Percentiles rank a stretch among this genome's conserved stretches.
phyloP scores from a whole-genome alignment of 2,797 vertebrate genomes.

The Capromys pilorides region DNA sequence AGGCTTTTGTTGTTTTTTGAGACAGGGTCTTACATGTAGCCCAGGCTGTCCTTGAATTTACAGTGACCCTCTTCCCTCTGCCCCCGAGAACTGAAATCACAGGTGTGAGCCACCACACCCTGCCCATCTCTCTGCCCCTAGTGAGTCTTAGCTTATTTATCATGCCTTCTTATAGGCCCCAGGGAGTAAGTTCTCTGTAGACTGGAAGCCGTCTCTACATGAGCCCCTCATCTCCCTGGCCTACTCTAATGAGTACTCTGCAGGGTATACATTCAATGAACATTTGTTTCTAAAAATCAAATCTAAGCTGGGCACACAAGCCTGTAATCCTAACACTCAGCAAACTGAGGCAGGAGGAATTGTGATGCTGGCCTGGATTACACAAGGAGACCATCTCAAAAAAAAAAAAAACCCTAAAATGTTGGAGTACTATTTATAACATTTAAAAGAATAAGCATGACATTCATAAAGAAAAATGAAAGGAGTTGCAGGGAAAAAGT shows the following conservation, averaged over 20 bases:
- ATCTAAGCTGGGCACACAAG: neutral
- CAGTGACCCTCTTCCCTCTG: neutral
- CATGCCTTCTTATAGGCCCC: neutral
- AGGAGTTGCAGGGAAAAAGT: neutral
- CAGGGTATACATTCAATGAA: neutral
- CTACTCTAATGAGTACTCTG: neutral
- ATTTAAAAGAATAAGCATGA: conserved; percentile 40
- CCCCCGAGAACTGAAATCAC: neutral
- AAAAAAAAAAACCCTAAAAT: neutral
- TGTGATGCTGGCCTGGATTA: neutral
- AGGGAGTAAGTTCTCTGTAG: neutral
- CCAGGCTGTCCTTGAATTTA: neutral
- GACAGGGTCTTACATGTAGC: neutral
- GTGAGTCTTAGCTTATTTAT: neutral
- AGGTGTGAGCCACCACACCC: neutral
- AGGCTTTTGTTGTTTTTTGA: neutral
- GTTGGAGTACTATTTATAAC: neutral
- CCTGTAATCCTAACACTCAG: neutral
- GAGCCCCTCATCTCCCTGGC: neutral
- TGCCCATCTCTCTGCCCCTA: neutral
- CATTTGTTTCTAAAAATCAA: neutral
- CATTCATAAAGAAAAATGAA: neutral
- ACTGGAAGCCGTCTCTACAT: neutral
- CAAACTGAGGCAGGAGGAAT: neutral
- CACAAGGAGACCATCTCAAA: neutral